phyloP scores from a whole-genome alignment of 2,888 invertebrate genomes.

The Euproctis similis region DNA sequence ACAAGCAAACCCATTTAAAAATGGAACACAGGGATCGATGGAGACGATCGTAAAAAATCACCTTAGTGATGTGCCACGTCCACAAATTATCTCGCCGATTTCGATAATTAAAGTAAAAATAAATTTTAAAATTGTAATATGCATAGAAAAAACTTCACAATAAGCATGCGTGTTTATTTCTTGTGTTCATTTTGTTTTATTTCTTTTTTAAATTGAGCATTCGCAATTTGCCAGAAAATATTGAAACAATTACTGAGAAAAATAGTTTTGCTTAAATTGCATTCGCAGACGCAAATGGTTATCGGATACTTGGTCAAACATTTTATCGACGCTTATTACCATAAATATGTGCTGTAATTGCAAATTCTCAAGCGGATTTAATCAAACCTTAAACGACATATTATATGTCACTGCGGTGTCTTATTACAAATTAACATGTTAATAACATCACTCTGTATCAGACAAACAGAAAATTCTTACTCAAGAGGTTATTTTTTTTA shows the following conservation, averaged over 20 bases:
- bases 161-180: too few relatives aligned
- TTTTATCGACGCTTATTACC: conserved; percentile 1
- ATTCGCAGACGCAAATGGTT: not conserved
- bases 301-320: not conserved
- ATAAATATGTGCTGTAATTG: conserved; percentile 17
- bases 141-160: too few relatives aligned
- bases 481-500: too few relatives aligned
- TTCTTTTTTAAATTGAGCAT: too few relatives aligned
- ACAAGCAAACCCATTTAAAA: conserved; percentile 66
- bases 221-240: too few relatives aligned
- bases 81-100: conserved; percentile 3
- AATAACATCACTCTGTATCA: not conserved
- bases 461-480: conserved; percentile 1
- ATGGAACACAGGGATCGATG: conserved; percentile 56
- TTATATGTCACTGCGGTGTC: conserved; percentile 9
- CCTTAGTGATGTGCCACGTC: conserved; percentile 39
- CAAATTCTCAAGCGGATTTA: conserved; percentile 17
- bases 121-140: too few relatives aligned
- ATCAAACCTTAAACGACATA: conserved; percentile 13
- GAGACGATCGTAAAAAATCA: conserved; percentile 64
- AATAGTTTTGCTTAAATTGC: not conserved
- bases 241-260: too few relatives aligned
- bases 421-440: conserved; percentile 11
- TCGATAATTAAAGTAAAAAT: too few relatives aligned
- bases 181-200: too few relatives aligned